These are phyloP conservation scores for Chrysocyon brachyurus DNA, from an alignment of 2,797 vertebrate species.

Conservation along the genomic window DNA sequence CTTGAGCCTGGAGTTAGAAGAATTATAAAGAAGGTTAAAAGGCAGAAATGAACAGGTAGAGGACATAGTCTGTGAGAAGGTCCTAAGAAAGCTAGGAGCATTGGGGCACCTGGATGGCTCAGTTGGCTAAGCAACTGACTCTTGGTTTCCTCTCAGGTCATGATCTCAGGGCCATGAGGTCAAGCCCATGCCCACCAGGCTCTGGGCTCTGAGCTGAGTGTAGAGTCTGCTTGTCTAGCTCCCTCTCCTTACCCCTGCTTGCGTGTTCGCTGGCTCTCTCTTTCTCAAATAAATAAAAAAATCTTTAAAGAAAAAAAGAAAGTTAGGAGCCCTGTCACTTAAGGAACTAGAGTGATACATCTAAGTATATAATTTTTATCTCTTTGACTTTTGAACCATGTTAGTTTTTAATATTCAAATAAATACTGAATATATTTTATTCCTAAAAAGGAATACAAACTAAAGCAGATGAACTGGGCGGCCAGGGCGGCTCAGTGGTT, in stretches of 20 bases:
- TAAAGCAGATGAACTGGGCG: not conserved
- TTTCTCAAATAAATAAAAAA: not conserved
- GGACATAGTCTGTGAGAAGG: not conserved
- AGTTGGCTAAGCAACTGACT: not conserved
- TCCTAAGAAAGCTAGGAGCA: not conserved
- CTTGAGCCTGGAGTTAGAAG: not conserved
- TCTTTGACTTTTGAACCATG: not conserved
- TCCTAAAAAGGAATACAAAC: slow-evolving; percentile 18
- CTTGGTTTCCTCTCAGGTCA: not conserved
- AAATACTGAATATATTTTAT: slow-evolving; percentile 52
- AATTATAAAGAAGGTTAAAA: not conserved
- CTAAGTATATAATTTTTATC: not conserved
- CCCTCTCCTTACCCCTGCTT: not conserved
- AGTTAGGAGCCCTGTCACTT: not conserved
- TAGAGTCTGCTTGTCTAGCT: not conserved
- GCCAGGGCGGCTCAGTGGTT: no score
- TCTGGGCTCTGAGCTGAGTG: not conserved
- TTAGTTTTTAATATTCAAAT: slow-evolving; percentile 50
- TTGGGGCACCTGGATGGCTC: not conserved
- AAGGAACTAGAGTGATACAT: not conserved
- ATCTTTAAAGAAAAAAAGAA: not conserved
- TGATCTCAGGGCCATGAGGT: not conserved
- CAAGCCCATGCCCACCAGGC: not conserved
- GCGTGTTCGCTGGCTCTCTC: not conserved
- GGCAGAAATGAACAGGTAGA: not conserved